phyloP scores from a whole-genome alignment of 1,140 invertebrate genomes.

The Pemphigus obesinymphae region DNA sequence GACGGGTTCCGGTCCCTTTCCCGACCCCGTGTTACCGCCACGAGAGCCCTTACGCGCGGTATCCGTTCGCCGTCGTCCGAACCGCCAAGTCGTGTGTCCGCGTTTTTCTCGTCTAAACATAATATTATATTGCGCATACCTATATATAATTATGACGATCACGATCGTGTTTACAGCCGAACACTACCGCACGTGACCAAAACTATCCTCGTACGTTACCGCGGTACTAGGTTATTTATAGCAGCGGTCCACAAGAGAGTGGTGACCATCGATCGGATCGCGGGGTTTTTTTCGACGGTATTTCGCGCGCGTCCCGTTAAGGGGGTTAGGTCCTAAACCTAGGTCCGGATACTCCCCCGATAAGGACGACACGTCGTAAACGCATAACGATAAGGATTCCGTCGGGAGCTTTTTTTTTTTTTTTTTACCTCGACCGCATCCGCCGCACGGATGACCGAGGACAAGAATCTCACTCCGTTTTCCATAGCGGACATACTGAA shows the following conservation, averaged over 20 bases:
- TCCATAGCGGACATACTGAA: conserved; percentile 35
- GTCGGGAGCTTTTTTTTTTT: not conserved
- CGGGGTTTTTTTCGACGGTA: too few species aligned
- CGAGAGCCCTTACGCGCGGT: not conserved
- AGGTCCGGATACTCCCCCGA: too few species aligned
- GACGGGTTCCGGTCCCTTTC: conserved; percentile 2
- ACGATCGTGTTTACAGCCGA: not conserved
- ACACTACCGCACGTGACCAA: not conserved
- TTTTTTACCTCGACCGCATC: not conserved
- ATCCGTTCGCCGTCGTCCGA: not conserved
- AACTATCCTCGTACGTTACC: not conserved
- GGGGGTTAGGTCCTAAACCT: too few species aligned
- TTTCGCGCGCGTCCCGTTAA: too few species aligned
- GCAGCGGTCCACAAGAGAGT: too few species aligned
- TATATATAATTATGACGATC: too few species aligned
- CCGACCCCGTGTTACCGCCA: not conserved
- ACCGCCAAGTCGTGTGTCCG: not conserved
- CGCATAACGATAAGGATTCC: too few species aligned
- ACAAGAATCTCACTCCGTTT: conserved; percentile 36
- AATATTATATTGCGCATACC: not conserved
- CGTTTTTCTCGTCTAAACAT: not conserved
- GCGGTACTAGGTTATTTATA: too few species aligned
- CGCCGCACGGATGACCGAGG: conserved; percentile 15
- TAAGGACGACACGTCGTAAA: too few species aligned
- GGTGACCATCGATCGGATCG: too few species aligned